Evolutionary conservation across 2,113 vertebrate species (phyloP).

Genomic region (Hemibagrus wyckioides): DNA sequence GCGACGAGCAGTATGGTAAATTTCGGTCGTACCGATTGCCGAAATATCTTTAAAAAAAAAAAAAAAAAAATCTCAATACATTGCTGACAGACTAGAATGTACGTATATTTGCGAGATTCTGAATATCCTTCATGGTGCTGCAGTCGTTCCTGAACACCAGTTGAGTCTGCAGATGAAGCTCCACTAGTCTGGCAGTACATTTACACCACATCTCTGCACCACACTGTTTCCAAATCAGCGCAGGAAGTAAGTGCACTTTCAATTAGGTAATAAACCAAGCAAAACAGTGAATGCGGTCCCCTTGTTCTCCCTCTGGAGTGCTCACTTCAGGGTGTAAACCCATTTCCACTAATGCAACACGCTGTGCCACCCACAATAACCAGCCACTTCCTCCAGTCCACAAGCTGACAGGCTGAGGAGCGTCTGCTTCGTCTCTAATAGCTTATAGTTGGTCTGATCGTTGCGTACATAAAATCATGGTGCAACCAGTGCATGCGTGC

Average conservation of each 20-base stretch:
- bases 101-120: not conserved
- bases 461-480: not conserved
- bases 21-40: not conserved
- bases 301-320: constrained; percentile 17
- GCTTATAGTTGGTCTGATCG: not conserved
- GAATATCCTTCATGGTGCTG: not conserved
- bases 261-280: constrained; percentile 28
- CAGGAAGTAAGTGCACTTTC: constrained; percentile 14
- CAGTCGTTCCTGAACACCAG: not conserved
- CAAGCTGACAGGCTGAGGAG: not conserved
- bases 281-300: not conserved
- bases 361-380: not conserved
- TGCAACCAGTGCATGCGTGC: not conserved
- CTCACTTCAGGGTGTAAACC: not conserved
- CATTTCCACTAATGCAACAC: constrained; percentile 13
- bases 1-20: not conserved
- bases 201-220: not conserved
- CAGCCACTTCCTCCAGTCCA: constrained; percentile 1
- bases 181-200: not conserved
- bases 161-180: not conserved
- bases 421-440: constrained; percentile 11
- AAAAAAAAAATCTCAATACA: not conserved
- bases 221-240: not conserved
- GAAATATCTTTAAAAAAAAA: too few relatives aligned
- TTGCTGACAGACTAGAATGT: not conserved